phyloP scores from a whole-genome alignment of 2,113 vertebrate genomes.

The Anguilla rostrata region DNA sequence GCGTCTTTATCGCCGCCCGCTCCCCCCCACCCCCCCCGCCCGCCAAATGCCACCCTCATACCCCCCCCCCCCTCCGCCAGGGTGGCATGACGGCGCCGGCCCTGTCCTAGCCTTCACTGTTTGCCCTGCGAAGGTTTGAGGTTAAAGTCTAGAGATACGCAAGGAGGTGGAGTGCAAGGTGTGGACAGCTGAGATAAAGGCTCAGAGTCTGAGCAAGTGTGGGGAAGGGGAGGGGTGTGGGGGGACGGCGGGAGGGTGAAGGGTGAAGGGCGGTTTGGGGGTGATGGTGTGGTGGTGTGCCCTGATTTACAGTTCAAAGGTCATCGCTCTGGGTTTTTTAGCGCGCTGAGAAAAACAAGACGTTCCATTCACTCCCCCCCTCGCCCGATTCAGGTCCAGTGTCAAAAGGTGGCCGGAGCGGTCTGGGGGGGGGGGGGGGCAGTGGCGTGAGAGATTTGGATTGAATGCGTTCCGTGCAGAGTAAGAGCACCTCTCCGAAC shows the following conservation, averaged over 20 bases:
- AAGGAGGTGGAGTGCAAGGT: conserved; percentile 54
- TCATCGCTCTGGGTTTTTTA: conserved; percentile 30
- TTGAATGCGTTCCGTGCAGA: not conserved
- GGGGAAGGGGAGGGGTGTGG: conserved; percentile 26
- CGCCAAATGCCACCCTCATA: not conserved
- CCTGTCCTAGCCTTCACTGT: conserved; percentile 43
- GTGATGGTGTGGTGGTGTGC: conserved; percentile 33
- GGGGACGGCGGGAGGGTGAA: conserved; percentile 8
- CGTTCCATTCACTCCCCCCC: not conserved
- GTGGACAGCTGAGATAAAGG: conserved; percentile 55
- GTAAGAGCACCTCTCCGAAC: not conserved
- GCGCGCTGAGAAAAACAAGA: conserved; percentile 27
- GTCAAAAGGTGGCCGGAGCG: not conserved
- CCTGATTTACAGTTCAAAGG: conserved; percentile 50
- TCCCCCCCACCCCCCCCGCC: not conserved
- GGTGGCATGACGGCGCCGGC: conserved; percentile 36
- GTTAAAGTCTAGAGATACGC: conserved; percentile 58
- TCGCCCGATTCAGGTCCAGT: not conserved
- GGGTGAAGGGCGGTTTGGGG: not conserved
- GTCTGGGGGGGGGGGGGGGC: not conserved
- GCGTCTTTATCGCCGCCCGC: conserved; percentile 35
- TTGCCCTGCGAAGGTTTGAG: conserved; percentile 51
- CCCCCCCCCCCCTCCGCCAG: not conserved
- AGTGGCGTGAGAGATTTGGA: not conserved
- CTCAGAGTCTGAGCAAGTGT: conserved; percentile 16